Evolutionary conservation across 2,888 invertebrate species (phyloP).

Genomic region (Coelopa pilipes): DNA sequence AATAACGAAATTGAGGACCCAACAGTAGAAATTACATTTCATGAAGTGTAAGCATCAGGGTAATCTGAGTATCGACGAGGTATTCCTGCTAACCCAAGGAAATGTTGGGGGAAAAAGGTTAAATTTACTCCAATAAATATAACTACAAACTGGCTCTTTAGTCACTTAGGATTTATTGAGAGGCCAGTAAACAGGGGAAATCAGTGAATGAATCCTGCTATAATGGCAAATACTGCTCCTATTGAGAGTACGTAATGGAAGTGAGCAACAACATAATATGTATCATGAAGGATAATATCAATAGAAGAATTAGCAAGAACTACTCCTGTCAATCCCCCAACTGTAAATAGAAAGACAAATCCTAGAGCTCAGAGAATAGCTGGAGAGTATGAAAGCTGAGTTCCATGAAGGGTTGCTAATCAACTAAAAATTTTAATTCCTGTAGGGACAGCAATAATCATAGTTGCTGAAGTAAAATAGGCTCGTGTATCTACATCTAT

Average conservation of each 20-base stretch:
- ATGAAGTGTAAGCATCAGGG: slow-evolving; percentile 73
- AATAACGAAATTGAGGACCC: slow-evolving; percentile 75
- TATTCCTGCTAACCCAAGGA: slow-evolving; percentile 76
- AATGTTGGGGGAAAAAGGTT: slow-evolving; percentile 87
- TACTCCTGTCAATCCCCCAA: slow-evolving; percentile 78
- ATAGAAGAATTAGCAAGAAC: too few species aligned
- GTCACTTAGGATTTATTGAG: too few species aligned
- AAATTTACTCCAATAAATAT: too few species aligned
- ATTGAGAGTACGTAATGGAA: too few species aligned
- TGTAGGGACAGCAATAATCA: slow-evolving; percentile 88
- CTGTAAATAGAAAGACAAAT: slow-evolving; percentile 81
- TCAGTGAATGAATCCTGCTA: too few species aligned
- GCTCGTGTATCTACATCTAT: slow-evolving; percentile 86
- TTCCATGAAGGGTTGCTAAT: slow-evolving; percentile 76
- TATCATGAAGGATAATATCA: too few species aligned
- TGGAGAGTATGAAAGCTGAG: slow-evolving; percentile 72
- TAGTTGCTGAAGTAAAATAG: slow-evolving; percentile 85
- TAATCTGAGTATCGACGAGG: slow-evolving; percentile 83
- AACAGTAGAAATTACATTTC: slow-evolving; percentile 77
- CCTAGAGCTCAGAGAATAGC: slow-evolving; percentile 76
- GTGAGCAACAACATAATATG: too few species aligned
- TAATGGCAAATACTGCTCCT: too few species aligned
- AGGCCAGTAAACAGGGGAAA: too few species aligned
- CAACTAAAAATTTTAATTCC: slow-evolving; percentile 87
- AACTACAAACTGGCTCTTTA: too few species aligned